Evolutionary conservation across 1,140 invertebrate genomes (phyloP), one percentile per base, ranked within the genome.

Genomic region (Trinorchestia longiramus): DNA sequence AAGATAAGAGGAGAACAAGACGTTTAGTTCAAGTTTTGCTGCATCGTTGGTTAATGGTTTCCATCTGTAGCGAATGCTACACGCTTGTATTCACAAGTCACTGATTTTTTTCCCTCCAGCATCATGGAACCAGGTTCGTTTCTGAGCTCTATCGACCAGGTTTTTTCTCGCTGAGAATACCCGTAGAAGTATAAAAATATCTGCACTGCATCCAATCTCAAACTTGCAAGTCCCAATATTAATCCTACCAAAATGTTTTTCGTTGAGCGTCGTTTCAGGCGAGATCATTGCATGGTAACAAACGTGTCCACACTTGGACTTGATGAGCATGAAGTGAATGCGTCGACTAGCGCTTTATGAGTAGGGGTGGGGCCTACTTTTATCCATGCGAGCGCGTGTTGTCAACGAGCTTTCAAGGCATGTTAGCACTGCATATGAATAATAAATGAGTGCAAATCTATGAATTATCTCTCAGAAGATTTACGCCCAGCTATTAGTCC

Each of bases 331-430:
- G 28, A 42, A 90, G 88, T 4, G 88, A 42, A 90, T 28, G 88
- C 88, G 28, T 90, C 87, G 88, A 8, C n/a, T 42, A 28, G 41
- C 23, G 43, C 88, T 41, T 90, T 43, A 90, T 90, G 43, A 90
- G 41, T 42, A 0, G 41, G 43, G 88, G 88, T 43, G 88, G n/a
- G 88, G n/a, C 87, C n/a, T 41, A 15, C 88, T 15, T 90, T 90
- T 3, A 90, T 41, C 88, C 41, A 41, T 43, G 23, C 43, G 3
- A 43, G 43, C 88, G 43, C 28, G 88, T 42, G 43, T 43, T 90
- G 88, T 90, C 88, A 42, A 90, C 88, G 62, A 90, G 88, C 88
- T 90, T 90, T 90, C 88, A 42, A 4, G 88, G 41, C 88, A 42
- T 90, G 88, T 90, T 43, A 90, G 88, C 88, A 28, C 62, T 77